A percentile compares a stretch with the other conserved stretches of the same genome.
Conservation (phyloP, 2,888 invertebrate genomes). For the Epinotia demarniana region DNA sequence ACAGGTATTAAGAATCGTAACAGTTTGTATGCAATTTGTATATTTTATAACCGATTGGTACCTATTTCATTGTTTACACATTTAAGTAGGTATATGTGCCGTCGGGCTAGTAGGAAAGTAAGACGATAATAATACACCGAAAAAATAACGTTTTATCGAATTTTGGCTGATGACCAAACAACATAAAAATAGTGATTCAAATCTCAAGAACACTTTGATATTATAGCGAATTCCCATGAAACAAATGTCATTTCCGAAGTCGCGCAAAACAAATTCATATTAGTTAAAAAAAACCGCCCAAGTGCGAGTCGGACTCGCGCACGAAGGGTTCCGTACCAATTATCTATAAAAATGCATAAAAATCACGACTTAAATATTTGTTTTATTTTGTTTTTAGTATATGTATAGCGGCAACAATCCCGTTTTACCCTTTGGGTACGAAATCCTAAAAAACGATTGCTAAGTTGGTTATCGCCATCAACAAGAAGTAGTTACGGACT, state of each 20-base stretch:
- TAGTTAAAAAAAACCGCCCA: slow-evolving; percentile 1
- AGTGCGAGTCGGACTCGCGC: too few species aligned
- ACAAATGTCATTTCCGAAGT: slow-evolving; percentile 34
- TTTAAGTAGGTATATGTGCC: slow-evolving; percentile 58
- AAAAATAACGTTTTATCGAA: slow-evolving; percentile 73
- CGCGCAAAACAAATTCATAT: slow-evolving; percentile 1
- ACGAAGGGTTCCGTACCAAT: too few species aligned
- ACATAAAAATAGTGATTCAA: slow-evolving; percentile 46
- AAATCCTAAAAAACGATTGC: background rate
- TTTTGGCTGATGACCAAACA: slow-evolving; percentile 64
- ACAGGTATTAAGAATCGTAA: background rate
- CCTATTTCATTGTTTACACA: slow-evolving; percentile 38
- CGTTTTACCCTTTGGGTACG: too few species aligned
- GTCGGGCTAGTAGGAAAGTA: slow-evolving; percentile 60
- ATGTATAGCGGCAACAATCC: too few species aligned
- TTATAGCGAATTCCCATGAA: slow-evolving; percentile 42
- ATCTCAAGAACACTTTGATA: slow-evolving; percentile 46
- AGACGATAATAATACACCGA: slow-evolving; percentile 59
- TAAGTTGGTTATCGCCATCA: background rate
- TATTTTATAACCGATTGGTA: background rate
- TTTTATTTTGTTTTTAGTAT: too few species aligned
- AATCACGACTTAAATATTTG: too few species aligned
- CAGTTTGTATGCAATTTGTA: background rate
- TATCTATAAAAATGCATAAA: too few species aligned
- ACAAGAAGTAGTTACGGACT: background rate